Evolutionary conservation across 1,140 invertebrate species (phyloP).

Genomic region (Vanessa tameamea): DNA sequence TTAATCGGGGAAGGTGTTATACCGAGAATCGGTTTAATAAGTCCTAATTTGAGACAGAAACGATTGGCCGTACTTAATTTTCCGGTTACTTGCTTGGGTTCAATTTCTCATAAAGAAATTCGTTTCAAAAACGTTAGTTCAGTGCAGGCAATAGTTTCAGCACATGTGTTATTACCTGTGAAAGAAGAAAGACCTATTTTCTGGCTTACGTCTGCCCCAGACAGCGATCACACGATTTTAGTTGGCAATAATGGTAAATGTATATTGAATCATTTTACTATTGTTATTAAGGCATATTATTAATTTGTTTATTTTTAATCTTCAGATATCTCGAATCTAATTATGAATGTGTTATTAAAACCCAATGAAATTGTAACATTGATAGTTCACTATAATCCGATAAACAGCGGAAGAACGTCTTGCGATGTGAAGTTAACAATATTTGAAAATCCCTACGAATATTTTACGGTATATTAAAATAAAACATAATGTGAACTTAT

Average conservation of each 20-base stretch:
- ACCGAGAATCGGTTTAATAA: slow-evolving; percentile 60
- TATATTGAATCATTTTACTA: not conserved
- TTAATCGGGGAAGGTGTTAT: slow-evolving; percentile 70
- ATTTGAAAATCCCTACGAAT: slow-evolving; percentile 68
- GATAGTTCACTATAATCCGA: slow-evolving; percentile 60
- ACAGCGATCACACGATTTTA: slow-evolving; percentile 46
- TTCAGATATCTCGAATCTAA: slow-evolving; percentile 50
- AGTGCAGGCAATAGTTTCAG: slow-evolving; percentile 52
- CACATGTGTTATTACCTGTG: slow-evolving; percentile 42
- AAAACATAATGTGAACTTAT: not conserved
- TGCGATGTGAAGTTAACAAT: slow-evolving; percentile 67
- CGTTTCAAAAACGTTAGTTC: slow-evolving; percentile 64
- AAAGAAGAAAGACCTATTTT: slow-evolving; percentile 61
- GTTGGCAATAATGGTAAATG: slow-evolving; percentile 46
- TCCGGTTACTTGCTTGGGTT: slow-evolving; percentile 68
- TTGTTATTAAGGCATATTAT: slow-evolving; percentile 7
- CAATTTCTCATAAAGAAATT: slow-evolving; percentile 53
- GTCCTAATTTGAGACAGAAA: slow-evolving; percentile 50
- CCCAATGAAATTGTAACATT: slow-evolving; percentile 54
- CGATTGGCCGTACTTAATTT: slow-evolving; percentile 53
- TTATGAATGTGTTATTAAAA: slow-evolving; percentile 51
- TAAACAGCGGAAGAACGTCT: slow-evolving; percentile 56
- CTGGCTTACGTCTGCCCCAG: slow-evolving; percentile 51
- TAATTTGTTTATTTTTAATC: not conserved
- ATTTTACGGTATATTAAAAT: slow-evolving; percentile 53